Percentiles rank a stretch among this genome's conserved stretches.
Conservation (phyloP, 1,140 invertebrate species). For the Tetramorium parvispinum region DNA sequence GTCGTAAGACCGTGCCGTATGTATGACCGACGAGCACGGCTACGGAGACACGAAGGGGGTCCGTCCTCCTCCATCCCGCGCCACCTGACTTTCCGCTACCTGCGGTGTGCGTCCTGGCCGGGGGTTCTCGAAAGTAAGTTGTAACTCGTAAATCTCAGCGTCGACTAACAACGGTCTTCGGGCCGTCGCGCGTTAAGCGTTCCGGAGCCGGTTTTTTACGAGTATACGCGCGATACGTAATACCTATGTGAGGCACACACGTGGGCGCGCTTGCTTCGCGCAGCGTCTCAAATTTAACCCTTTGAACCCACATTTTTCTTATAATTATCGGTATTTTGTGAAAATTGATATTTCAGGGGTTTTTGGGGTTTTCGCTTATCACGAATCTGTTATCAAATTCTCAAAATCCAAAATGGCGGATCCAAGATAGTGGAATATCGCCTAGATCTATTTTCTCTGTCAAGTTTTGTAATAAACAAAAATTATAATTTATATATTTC, state of each 20-base stretch:
- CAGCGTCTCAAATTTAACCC: slow-evolving; percentile 21
- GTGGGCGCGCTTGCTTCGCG: not conserved
- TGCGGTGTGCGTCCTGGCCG: slow-evolving; percentile 54
- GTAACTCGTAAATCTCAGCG: slow-evolving; percentile 66
- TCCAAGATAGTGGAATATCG: too few relatives aligned
- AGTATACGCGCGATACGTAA: slow-evolving; percentile 26
- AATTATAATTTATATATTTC: too few relatives aligned
- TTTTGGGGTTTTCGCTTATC: too few relatives aligned
- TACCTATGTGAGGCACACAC: not conserved
- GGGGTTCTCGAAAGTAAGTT: slow-evolving; percentile 63
- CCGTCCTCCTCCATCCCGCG: not conserved
- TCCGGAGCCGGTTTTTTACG: slow-evolving; percentile 30
- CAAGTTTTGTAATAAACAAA: too few relatives aligned
- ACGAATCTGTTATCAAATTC: too few relatives aligned
- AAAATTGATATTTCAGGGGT: too few relatives aligned
- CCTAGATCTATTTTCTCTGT: too few relatives aligned
- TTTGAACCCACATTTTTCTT: too few relatives aligned
- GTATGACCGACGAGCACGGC: not conserved
- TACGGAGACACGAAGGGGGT: not conserved
- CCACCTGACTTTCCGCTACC: slow-evolving; percentile 66
- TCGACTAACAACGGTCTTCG: slow-evolving; percentile 65
- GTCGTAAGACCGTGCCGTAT: not conserved
- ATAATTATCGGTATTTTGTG: too few relatives aligned
- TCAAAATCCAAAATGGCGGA: too few relatives aligned
- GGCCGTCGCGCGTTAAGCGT: slow-evolving; percentile 18